Conservation (phyloP, 2,797 vertebrate species). For the Silurus lanzhouensis region DNA sequence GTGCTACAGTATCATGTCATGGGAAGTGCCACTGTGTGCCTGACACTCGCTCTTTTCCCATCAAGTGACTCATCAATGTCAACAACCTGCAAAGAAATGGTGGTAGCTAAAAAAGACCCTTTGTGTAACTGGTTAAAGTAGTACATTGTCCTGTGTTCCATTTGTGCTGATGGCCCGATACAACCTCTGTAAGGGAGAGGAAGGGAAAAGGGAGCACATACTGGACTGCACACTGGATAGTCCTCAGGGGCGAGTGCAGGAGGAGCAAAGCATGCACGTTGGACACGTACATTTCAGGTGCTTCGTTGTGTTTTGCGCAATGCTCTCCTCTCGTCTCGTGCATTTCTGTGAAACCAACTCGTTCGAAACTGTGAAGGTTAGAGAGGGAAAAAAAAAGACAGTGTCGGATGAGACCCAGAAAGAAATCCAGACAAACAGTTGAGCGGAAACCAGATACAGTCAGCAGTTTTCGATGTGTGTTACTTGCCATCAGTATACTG, state of each 20-base stretch:
- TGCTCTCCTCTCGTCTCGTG: conserved; percentile 10
- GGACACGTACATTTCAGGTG: conserved; percentile 35
- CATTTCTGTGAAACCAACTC: conserved; percentile 30
- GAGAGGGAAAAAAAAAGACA: background rate
- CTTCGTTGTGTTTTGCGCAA: conserved; percentile 21
- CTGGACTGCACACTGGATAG: conserved; percentile 34
- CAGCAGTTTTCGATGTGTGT: conserved; percentile 15
- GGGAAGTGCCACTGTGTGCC: conserved; percentile 26
- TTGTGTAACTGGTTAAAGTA: conserved; percentile 51
- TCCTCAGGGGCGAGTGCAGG: background rate
- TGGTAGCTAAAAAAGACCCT: conserved; percentile 39
- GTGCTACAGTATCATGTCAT: conserved; percentile 24
- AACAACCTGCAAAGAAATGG: conserved; percentile 38
- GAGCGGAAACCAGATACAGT: conserved; percentile 35
- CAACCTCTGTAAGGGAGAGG: conserved; percentile 36
- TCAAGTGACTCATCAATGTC: conserved; percentile 50
- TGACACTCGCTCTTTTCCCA: conserved; percentile 35
- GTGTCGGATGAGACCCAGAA: conserved; percentile 15
- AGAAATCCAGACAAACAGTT: conserved; percentile 20
- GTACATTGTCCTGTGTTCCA: conserved; percentile 45
- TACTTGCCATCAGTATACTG: conserved; percentile 29
- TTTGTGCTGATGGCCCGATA: conserved; percentile 45
- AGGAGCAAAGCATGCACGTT: conserved; percentile 20
- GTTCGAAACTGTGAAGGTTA: conserved; percentile 21
- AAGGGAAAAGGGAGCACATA: conserved; percentile 35